These are phyloP conservation scores for Hydrolagus colliei DNA, from an alignment of 2,797 vertebrate genomes.

Conservation along the genomic window DNA sequence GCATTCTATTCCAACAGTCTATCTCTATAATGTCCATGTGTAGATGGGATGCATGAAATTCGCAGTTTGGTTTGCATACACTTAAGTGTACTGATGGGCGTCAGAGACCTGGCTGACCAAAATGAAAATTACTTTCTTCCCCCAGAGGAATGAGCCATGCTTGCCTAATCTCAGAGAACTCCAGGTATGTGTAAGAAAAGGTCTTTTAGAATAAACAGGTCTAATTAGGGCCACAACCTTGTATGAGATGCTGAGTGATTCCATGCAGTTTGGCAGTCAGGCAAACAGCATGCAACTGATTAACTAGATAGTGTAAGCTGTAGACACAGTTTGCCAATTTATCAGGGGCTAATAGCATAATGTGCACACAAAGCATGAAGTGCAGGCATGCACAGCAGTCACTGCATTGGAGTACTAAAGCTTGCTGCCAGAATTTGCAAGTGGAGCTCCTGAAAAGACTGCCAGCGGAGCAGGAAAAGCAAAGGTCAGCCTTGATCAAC, in stretches of 20 bases:
- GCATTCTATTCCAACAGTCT: no score
- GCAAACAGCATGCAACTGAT: not conserved
- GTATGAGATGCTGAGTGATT: not conserved
- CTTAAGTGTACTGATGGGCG: no score
- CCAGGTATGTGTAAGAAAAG: not conserved
- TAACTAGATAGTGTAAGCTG: not conserved
- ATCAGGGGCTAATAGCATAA: not conserved
- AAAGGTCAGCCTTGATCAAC: not conserved
- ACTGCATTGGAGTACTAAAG: not conserved
- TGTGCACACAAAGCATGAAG: not conserved
- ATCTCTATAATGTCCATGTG: no score
- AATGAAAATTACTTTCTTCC: no score
- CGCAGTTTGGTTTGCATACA: no score
- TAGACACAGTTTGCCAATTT: not conserved
- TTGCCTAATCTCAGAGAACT: no score
- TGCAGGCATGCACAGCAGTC: not conserved
- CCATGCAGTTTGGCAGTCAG: not conserved
- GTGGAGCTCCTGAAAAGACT: not conserved
- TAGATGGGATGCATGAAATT: no score
- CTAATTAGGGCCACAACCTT: not conserved
- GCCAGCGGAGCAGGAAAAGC: not conserved
- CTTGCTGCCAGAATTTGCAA: not conserved
- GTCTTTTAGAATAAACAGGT: not conserved
- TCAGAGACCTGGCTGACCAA: no score
- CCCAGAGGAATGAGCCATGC: no score